These are phyloP conservation scores for Nymphalis io DNA, from an alignment of 1,140 invertebrate genomes.

Conservation along the genomic window DNA sequence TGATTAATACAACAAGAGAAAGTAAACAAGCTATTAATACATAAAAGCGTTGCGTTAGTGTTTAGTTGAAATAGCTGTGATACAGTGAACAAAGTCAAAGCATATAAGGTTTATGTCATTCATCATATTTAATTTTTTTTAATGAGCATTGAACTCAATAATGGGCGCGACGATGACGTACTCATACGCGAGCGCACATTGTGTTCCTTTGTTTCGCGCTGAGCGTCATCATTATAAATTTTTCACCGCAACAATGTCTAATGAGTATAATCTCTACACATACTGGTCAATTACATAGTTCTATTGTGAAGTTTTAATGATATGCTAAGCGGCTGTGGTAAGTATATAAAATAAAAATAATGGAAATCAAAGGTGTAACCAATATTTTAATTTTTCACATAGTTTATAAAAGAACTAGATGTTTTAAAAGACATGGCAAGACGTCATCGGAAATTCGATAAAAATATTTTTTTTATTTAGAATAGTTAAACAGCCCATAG, in stretches of 20 bases:
- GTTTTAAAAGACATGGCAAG: too few relatives aligned
- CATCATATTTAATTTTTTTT: conserved; percentile 47
- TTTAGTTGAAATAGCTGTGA: too few relatives aligned
- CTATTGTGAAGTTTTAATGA: conserved; percentile 36
- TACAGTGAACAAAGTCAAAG: not conserved
- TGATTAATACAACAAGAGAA: too few relatives aligned
- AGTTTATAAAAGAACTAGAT: not conserved
- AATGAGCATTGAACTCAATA: conserved; percentile 75
- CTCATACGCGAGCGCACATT: conserved; percentile 66
- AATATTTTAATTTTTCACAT: not conserved
- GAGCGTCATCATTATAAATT: conserved; percentile 65
- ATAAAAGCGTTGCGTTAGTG: too few relatives aligned
- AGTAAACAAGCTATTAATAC: too few relatives aligned
- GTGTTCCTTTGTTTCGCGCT: conserved; percentile 59
- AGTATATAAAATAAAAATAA: not conserved
- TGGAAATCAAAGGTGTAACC: too few relatives aligned
- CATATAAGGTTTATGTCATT: not conserved
- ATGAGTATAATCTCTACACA: conserved; percentile 55
- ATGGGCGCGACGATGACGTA: conserved; percentile 65
- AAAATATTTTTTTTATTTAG: too few relatives aligned
- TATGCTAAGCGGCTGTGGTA: conserved; percentile 16
- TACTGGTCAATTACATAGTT: conserved; percentile 37
- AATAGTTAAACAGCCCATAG: too few relatives aligned
- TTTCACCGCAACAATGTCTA: conserved; percentile 63
- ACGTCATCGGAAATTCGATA: too few relatives aligned